Evolutionary conservation across 23 tunicate species (phyloP), one percentile per base, ranked within the genome.

Genomic region (Clavelina lepadiformis): DNA sequence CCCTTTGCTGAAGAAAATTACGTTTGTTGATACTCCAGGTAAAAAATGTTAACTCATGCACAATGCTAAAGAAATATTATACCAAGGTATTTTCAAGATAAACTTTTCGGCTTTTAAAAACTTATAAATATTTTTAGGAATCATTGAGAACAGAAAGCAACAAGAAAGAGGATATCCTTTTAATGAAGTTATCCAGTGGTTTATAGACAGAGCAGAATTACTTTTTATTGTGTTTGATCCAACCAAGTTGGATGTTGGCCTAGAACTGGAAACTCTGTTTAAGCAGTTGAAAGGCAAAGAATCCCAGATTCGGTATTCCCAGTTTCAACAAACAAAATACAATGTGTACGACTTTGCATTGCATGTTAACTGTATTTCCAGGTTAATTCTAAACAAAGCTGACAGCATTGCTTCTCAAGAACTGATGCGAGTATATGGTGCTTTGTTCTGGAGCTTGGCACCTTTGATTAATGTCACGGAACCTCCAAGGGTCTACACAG

Each of bases 81-180:
- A n/a, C n/a, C n/a, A n/a, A n/a, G n/a, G n/a, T n/a, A n/a, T n/a
- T n/a, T n/a, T n/a, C n/a, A n/a, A n/a, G n/a, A n/a, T n/a, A n/a
- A n/a, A n/a, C n/a, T n/a, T n/a, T n/a, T n/a, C n/a, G n/a, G n/a
- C n/a, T n/a, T n/a, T n/a, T n/a, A n/a, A n/a, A n/a, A n/a, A n/a
- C n/a, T n/a, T n/a, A n/a, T n/a, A n/a, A n/a, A n/a, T 6, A 27
- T 65, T 26, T 68, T 31, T 4, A 71, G 76, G 86, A n/a, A 71
- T 80, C 11, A 80, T 80, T 21, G 86, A 80, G 37, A 80, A 80
- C 38, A 47, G 86, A 50, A 80, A 80, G 38, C 86, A 80, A 28
- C 86, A 80, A 60, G 86, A 80, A 62, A 36, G 86, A 70, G 86
- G 86, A 28, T 80, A 80, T 54, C 86, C 86, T 34, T 80, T 70